Evolutionary conservation across 1,140 invertebrate species (phyloP).

Genomic region (Cydia amplana): DNA sequence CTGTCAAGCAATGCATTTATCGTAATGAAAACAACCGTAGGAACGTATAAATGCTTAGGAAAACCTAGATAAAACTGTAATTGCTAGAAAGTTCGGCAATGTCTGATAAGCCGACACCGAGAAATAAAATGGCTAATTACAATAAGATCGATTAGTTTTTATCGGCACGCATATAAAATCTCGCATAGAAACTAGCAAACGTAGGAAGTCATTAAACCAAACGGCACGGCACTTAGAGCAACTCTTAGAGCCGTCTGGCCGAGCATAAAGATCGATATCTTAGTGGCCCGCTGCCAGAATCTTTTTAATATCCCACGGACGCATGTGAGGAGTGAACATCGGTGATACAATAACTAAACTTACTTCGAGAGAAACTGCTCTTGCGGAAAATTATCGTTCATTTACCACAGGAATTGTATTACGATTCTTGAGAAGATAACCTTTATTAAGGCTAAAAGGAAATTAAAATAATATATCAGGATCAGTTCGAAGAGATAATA

Average conservation of each 20-base stretch:
- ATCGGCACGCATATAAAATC: conserved; percentile 52
- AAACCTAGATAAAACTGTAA: neutral
- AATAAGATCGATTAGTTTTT: conserved; percentile 12
- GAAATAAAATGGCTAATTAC: conserved; percentile 12
- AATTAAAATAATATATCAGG: neutral
- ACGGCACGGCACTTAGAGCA: conserved; percentile 69
- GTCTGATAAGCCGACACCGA: neutral
- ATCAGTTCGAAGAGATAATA: no score
- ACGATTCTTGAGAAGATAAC: neutral
- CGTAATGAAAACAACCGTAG: neutral
- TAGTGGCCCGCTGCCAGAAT: conserved; percentile 74
- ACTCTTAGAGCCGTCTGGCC: conserved; percentile 72
- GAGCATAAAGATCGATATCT: conserved; percentile 78
- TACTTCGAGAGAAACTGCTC: neutral
- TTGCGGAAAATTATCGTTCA: conserved; percentile 6
- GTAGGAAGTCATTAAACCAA: conserved; percentile 77
- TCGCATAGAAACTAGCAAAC: conserved; percentile 67
- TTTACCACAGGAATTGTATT: neutral
- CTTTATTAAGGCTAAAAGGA: neutral
- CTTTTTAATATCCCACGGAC: conserved; percentile 78
- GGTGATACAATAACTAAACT: conserved; percentile 67
- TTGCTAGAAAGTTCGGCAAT: neutral
- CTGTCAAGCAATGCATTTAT: neutral
- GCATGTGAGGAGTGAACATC: conserved; percentile 70
- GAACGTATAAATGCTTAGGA: neutral